These are phyloP conservation scores for Thinocorus orbignyianus DNA, from an alignment of 2,113 vertebrate species.

Conservation along the genomic window DNA sequence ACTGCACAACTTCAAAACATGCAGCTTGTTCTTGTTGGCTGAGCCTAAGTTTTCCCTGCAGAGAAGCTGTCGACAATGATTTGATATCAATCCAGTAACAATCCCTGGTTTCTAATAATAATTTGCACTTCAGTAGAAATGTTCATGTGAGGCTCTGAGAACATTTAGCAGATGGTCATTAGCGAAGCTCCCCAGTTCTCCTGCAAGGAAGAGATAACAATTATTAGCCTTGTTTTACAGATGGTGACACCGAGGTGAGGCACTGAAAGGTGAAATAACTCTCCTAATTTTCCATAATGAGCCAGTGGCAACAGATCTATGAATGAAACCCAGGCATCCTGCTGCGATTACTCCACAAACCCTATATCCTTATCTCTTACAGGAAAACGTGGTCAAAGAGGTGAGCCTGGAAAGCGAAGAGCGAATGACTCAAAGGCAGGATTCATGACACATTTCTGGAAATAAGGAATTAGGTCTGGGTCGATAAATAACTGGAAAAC, in stretches of 20 bases:
- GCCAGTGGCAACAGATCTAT: slow-evolving; percentile 54
- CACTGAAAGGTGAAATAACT: slow-evolving; percentile 58
- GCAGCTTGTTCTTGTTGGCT: slow-evolving; percentile 71
- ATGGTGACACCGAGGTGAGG: slow-evolving; percentile 55
- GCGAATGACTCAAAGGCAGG: slow-evolving; percentile 51
- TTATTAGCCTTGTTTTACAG: slow-evolving; percentile 61
- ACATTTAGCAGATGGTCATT: slow-evolving; percentile 66
- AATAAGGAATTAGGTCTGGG: slow-evolving; percentile 61
- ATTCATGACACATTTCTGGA: slow-evolving; percentile 63
- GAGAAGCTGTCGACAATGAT: slow-evolving; percentile 69
- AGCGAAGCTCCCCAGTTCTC: slow-evolving; percentile 29
- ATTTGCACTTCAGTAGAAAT: slow-evolving; percentile 69
- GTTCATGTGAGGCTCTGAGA: slow-evolving; percentile 61
- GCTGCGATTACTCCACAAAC: slow-evolving; percentile 42
- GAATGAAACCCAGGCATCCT: slow-evolving; percentile 61
- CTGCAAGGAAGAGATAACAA: slow-evolving; percentile 69
- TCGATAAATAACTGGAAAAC: slow-evolving; percentile 63
- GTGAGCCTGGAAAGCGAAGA: slow-evolving; percentile 61
- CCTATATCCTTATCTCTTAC: slow-evolving; percentile 37
- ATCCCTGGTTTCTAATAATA: slow-evolving; percentile 70
- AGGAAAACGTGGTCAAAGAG: slow-evolving; percentile 41
- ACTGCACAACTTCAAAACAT: slow-evolving; percentile 72
- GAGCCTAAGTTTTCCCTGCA: slow-evolving; percentile 67
- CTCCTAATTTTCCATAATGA: slow-evolving; percentile 36
- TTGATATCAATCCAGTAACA: slow-evolving; percentile 72